A percentile compares a stretch with the other conserved stretches of the same genome.
These are phyloP conservation scores for Limnephilus rhombicus DNA, from an alignment of 2,888 invertebrate species.

Conservation along the genomic window DNA sequence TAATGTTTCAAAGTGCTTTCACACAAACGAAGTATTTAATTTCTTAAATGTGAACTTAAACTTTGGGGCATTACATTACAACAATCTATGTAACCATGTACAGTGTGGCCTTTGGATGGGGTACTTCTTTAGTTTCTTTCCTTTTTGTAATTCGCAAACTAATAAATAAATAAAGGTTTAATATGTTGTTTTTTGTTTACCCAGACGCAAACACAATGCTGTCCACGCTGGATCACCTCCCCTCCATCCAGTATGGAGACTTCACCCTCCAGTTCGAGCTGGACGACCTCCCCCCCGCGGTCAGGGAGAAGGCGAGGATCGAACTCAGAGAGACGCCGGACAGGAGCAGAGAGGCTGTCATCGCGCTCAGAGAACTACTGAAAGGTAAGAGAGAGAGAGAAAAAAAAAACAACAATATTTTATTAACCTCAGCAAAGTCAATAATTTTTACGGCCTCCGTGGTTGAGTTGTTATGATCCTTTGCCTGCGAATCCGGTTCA, in stretches of 20 bases:
- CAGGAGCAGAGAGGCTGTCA: constrained; percentile 77
- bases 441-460: no score
- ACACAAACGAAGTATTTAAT: no score
- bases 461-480: no score
- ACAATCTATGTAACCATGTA: no score
- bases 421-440: neutral
- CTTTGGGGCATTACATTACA: no score
- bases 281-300: constrained; percentile 80
- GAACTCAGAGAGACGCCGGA: constrained; percentile 85
- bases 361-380: constrained; percentile 79
- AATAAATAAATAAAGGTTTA: neutral
- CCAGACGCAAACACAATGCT: constrained; percentile 85
- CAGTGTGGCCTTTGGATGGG: no score
- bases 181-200: constrained; percentile 67
- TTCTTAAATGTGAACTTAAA: no score
- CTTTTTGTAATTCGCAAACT: no score
- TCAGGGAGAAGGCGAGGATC: constrained; percentile 82
- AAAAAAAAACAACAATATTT: neutral
- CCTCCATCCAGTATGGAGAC: constrained; percentile 83
- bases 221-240: constrained; percentile 83
- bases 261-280: constrained; percentile 84
- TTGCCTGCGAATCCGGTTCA: no score
- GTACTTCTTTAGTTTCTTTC: no score
- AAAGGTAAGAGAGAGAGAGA: constrained; percentile 75
- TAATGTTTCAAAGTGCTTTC: no score